Evolutionary conservation across 1,140 invertebrate genomes (phyloP), one percentile per base, ranked within the genome.

Genomic region (Ostrea denselamellosa): DNA sequence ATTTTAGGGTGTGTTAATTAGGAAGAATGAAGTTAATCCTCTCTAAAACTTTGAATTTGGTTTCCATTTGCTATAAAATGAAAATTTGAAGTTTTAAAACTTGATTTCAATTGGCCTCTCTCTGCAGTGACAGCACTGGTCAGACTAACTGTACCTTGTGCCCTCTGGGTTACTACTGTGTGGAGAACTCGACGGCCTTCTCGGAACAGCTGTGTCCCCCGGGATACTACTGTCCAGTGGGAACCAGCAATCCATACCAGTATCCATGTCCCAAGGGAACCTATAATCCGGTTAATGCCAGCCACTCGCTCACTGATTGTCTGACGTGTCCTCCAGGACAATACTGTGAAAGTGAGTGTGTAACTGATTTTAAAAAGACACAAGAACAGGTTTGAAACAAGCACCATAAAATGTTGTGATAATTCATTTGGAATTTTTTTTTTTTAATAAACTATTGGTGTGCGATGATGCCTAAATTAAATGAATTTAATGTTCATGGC

Each of bases 121-220:
- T 86, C 90, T 92, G 34, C 89, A 93, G 93, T 91, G 92, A 93
- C 85, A 91, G 87, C 54, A 58, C 87, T 19, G 90, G 91, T 51
- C 92, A 93, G 85, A 58, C 90, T 2, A 86, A 62, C 19, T 94
- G 93, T 87, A 90, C 91, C 7, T 54, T 83, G 2, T 94, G 94
- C 86, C 93, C 93, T n/a, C 90, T 92, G 82, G 93, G 94, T 8
- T 93, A 92, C 87, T 94, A 94, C 89, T 94, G 94, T 88, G 71
- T 90, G 51, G 90, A 92, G 89, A 94, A 93, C 87, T 92, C 93
- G 10, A 93, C 93, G 14, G 86, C 86, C 28, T 92, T 89, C 87
- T 68, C 56, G 25, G 81, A 90, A n/a, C 91, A 92, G 51, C 65
- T 90, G 10, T 94, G 93, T 89, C 92, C 91, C 14, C 58, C 87